These are phyloP conservation scores for Brachynemurus nebulosus DNA, from an alignment of 2,888 invertebrate genomes.

Conservation along the genomic window DNA sequence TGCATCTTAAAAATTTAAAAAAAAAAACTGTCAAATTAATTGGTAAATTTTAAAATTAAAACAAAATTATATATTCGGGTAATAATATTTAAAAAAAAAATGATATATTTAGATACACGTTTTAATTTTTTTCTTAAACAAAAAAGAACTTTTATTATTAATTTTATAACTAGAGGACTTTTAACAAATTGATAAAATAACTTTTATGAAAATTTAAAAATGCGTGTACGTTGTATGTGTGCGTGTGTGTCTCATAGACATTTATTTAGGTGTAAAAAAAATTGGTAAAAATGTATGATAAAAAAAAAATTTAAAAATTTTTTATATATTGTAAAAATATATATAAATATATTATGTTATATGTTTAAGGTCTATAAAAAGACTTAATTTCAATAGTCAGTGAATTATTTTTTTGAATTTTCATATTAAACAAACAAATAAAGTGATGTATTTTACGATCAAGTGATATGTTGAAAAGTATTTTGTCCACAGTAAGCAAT, in stretches of 20 bases:
- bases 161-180: slow-evolving; percentile 17
- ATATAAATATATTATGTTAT: slow-evolving; percentile 3
- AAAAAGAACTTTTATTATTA: background rate
- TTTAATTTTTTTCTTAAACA: slow-evolving; percentile 5
- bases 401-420: slow-evolving; percentile 7
- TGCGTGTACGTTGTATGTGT: slow-evolving; percentile 1
- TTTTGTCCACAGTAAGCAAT: slow-evolving; percentile 24
- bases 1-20: too few species aligned
- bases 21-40: background rate
- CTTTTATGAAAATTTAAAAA: slow-evolving; percentile 27
- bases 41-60: background rate
- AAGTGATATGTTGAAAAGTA: slow-evolving; percentile 32
- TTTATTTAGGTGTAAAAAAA: slow-evolving; percentile 3
- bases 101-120: background rate
- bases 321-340: slow-evolving; percentile 9
- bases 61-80: background rate
- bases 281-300: slow-evolving; percentile 1
- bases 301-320: slow-evolving; percentile 9
- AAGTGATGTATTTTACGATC: slow-evolving; percentile 18
- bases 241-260: background rate
- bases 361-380: slow-evolving; percentile 8
- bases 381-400: slow-evolving; percentile 9
- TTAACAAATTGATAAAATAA: slow-evolving; percentile 30
- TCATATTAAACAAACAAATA: background rate
- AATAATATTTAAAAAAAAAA: background rate